Evolutionary conservation across 2,888 invertebrate genomes (phyloP).

Genomic region (Nezara viridula): DNA sequence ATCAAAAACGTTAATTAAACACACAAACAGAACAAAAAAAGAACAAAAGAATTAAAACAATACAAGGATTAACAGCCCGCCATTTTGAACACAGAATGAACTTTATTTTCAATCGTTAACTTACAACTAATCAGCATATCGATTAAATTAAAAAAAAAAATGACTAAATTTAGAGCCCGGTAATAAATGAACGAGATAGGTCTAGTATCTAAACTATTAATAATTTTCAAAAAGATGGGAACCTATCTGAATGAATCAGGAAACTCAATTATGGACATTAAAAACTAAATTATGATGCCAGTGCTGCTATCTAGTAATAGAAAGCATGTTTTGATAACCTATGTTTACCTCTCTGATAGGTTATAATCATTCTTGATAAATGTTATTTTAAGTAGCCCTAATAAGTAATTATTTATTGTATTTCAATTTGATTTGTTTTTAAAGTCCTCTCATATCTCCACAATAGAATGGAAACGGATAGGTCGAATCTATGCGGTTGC

Average conservation of each 20-base stretch:
- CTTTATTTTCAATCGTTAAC: slow-evolving; percentile 53
- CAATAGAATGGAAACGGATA: slow-evolving; percentile 72
- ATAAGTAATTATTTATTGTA: neutral
- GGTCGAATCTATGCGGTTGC: slow-evolving; percentile 87
- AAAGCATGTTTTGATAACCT: neutral
- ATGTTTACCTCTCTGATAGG: neutral
- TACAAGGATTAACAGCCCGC: slow-evolving; percentile 61
- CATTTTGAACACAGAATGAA: slow-evolving; percentile 62
- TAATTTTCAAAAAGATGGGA: neutral
- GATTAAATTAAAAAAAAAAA: neutral
- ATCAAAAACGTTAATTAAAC: slow-evolving; percentile 19
- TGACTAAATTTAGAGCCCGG: neutral
- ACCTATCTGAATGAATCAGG: neutral
- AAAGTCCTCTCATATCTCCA: neutral
- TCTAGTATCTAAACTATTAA: neutral
- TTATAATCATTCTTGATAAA: neutral
- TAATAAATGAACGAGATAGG: neutral
- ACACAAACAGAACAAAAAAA: slow-evolving; percentile 47
- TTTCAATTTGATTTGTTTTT: neutral
- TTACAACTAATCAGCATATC: slow-evolving; percentile 27
- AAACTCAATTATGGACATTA: neutral
- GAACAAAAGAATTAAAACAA: slow-evolving; percentile 59
- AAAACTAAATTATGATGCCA: neutral
- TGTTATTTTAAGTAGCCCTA: neutral
- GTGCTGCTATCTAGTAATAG: slow-evolving; percentile 8